Conservation (phyloP, 2,888 invertebrate genomes). For the Cylindroiulus punctatus region DNA sequence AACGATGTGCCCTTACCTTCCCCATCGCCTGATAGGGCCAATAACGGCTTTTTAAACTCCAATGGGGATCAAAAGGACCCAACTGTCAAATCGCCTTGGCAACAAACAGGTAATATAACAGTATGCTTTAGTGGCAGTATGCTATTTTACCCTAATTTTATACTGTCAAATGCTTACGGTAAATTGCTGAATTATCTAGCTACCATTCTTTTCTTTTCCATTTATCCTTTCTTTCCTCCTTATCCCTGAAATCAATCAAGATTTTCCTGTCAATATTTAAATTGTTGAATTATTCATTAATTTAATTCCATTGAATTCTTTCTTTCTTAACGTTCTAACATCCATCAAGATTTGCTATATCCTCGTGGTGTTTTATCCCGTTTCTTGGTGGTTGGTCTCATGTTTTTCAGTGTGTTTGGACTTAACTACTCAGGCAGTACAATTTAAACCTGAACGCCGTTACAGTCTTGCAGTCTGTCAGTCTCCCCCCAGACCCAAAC, state of each 20-base stretch:
- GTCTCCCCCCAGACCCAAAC: conserved; percentile 60
- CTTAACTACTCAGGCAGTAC: conserved; percentile 53
- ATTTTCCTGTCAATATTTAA: too few species aligned
- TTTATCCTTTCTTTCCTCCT: too few species aligned
- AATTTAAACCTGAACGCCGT: conserved; percentile 61
- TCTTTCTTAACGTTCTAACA: too few species aligned
- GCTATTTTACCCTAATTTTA: too few species aligned
- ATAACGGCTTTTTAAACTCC: neutral
- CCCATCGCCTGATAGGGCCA: conserved; percentile 2
- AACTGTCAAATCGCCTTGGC: conserved; percentile 17
- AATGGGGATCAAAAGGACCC: neutral
- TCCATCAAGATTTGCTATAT: too few species aligned
- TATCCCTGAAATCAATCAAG: too few species aligned
- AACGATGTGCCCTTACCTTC: conserved; percentile 27
- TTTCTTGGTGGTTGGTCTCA: neutral
- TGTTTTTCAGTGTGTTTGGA: conserved; percentile 57
- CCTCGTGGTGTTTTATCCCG: neutral
- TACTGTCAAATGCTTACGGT: too few species aligned
- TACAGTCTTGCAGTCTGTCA: conserved; percentile 64
- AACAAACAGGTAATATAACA: conserved; percentile 2
- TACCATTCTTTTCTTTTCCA: too few species aligned
- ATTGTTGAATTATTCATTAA: too few species aligned
- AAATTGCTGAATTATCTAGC: too few species aligned
- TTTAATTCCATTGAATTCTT: too few species aligned
- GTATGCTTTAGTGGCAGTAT: neutral